Evolutionary conservation across 2,113 vertebrate species (phyloP), one percentile per base, ranked within the genome.

Genomic region (Crocuta crocuta): DNA sequence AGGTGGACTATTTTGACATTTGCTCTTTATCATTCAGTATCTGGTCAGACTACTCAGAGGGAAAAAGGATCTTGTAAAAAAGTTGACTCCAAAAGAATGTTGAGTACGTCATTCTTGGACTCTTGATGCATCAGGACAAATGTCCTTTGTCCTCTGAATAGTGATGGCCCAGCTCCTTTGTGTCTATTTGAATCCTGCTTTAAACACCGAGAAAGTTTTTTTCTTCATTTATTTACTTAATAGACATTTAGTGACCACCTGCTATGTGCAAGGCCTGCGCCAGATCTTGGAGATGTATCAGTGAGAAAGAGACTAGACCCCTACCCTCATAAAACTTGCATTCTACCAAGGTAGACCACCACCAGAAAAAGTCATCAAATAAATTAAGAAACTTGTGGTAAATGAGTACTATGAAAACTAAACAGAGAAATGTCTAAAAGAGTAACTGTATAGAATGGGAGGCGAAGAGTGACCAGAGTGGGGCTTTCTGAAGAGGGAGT

Each of bases 211-310:
- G 53, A 31, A 74, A 73, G 7, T 28, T 92, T 13, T 26, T 80
- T 68, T 88, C 24, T 68, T 73, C 33, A 43, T 74, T 92, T 58
- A 63, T 70, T 79, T 91, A 85, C 43, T 92, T 39, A 84, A 11
- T 80, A 91, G 31, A 87, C 48, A n/a, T 86, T 96, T 94, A 89
- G 83, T 83, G 53, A 92, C 35, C 58, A 89, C 58, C 21, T 88
- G n/a, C 39, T 85, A 66, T 61, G 53, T 63, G 0, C 74, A 63
- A 89, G 33, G 24, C 15, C 84, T 89, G n/a, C 96, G 58, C 21
- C 63, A 71, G 58, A 80, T 33, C 50, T 65, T 83, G 48, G 50
- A 10, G 23, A 66, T 53, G 7, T n/a, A 68, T 68, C 13, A 26
- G 0, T 28, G 31, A 91, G 82, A 95, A 70, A 92, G 28, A 48